Conservation (phyloP, 2,113 vertebrate genomes). For the Sitta europaea region DNA sequence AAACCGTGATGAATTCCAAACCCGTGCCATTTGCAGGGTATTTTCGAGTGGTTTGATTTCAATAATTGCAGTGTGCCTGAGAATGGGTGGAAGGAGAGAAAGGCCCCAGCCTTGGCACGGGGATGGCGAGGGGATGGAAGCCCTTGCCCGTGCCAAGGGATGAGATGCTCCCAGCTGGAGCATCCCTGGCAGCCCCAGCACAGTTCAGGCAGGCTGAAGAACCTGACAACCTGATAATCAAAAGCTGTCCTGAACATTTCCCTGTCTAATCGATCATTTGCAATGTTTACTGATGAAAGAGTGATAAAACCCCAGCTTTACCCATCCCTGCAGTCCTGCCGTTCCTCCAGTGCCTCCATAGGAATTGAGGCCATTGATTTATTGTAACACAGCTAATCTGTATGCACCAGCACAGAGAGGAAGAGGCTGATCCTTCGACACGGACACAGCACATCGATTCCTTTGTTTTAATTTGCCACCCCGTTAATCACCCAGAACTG, state of each 20-base stretch:
- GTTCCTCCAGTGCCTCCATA: not conserved
- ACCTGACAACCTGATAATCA: not conserved
- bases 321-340: not conserved
- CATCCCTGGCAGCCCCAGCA: not conserved
- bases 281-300: slow-evolving; percentile 4
- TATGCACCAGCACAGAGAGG: not conserved
- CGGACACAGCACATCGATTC: not conserved
- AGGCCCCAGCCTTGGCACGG: rapidly evolving
- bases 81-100: not conserved
- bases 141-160: not conserved
- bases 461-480: not conserved
- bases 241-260: slow-evolving; percentile 7
- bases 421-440: not conserved
- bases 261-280: slow-evolving; percentile 19
- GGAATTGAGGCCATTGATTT: not conserved
- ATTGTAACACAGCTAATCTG: not conserved
- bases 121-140: not conserved
- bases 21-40: not conserved
- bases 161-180: not conserved
- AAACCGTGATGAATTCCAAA: slow-evolving; percentile 44
- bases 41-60: not conserved
- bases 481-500: not conserved
- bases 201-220: not conserved
- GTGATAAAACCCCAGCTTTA: slow-evolving; percentile 4
- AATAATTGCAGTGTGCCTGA: not conserved